Evolutionary conservation across 2,888 invertebrate species (phyloP).

Genomic region (Chalcis sispes): DNA sequence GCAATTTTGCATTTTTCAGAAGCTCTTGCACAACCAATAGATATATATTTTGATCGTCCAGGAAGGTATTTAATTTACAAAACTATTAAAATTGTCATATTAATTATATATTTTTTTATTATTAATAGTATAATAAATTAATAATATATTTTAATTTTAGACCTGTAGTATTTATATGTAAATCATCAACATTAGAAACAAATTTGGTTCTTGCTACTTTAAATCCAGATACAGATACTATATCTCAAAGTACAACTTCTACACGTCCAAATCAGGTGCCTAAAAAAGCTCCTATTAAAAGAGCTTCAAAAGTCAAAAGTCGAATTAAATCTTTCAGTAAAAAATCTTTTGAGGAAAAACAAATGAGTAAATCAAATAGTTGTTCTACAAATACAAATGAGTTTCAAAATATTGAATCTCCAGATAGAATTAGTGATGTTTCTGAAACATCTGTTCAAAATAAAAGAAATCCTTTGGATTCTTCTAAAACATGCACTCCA

Average conservation of each 20-base stretch:
- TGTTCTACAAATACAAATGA: conserved; percentile 19
- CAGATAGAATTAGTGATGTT: conserved; percentile 46
- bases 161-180: conserved; percentile 86
- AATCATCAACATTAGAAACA: conserved; percentile 86
- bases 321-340: conserved; percentile 51
- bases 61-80: conserved; percentile 79
- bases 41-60: conserved; percentile 85
- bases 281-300: conserved; percentile 46
- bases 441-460: conserved; percentile 19
- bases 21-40: conserved; percentile 82
- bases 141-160: conserved; percentile 73
- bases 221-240: conserved; percentile 78
- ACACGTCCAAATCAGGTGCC: conserved; percentile 26
- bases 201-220: conserved; percentile 89
- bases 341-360: conserved; percentile 42
- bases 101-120: background rate
- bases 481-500: conserved; percentile 12
- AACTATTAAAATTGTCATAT: conserved; percentile 1
- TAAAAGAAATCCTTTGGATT: conserved; percentile 10
- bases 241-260: conserved; percentile 70
- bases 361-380: conserved; percentile 33
- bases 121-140: conserved; percentile 18
- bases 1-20: conserved; percentile 90
- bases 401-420: conserved; percentile 30
- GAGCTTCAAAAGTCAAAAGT: conserved; percentile 64